These are phyloP conservation scores for Chondrosia reniformis DNA, from an alignment of 37 sponge, comb jelly and placozoan species.

Conservation along the genomic window DNA sequence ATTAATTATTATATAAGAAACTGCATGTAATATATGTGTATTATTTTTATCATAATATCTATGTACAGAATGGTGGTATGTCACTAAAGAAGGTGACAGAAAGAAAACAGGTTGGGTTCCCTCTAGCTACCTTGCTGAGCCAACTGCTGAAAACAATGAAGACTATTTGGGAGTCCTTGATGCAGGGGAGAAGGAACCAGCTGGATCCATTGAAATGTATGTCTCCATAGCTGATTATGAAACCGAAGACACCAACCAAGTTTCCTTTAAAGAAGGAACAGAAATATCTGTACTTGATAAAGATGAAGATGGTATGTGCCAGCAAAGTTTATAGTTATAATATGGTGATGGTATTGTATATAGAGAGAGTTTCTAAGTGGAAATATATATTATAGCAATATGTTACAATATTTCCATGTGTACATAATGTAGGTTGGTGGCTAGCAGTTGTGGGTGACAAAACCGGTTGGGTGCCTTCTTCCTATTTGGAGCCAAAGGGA, in stretches of 20 bases:
- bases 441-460: conserved; percentile 45
- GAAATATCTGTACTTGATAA: conserved; percentile 69
- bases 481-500: conserved; percentile 57
- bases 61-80: conserved; percentile 18
- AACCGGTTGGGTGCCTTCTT: conserved; percentile 79
- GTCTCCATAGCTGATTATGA: conserved; percentile 69
- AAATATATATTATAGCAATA: not conserved
- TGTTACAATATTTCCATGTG: not conserved
- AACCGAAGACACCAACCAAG: conserved; percentile 56
- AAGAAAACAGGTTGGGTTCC: conserved; percentile 7
- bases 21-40: too few species aligned
- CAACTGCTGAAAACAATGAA: not conserved
- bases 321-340: too few species aligned
- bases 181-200: not conserved
- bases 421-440: conserved; percentile 94
- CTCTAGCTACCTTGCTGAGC: not conserved
- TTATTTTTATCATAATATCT: too few species aligned
- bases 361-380: not conserved
- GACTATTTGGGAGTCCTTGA: conserved; percentile 1
- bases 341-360: not conserved
- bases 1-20: too few species aligned
- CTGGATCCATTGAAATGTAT: conserved; percentile 3
- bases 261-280: conserved; percentile 67
- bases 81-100: not conserved
- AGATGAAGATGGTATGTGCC: conserved; percentile 70